Evolutionary conservation across 2,888 invertebrate genomes (phyloP), one percentile per base, ranked within the genome.

Genomic region (Drosophila basisetae): DNA sequence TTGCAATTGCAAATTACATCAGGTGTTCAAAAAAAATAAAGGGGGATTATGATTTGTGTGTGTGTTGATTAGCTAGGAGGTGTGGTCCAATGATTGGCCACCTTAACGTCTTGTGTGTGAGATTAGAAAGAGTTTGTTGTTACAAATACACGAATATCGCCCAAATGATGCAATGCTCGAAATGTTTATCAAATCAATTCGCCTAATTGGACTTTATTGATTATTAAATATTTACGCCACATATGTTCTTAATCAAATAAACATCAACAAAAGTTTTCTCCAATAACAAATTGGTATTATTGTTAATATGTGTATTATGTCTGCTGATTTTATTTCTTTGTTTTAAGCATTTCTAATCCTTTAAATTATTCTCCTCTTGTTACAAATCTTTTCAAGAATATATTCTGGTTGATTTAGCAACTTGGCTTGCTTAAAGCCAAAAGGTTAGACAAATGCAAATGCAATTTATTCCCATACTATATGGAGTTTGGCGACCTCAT

Each of bases 371-470:
- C 4, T 18, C 28, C n/a, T 18, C 16, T 31, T 10, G 6, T 9
- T 33, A 7, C 25, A 61, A 54, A 33, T 60, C 28, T 56, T 18
- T 35, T 10, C 2, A 31, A 41, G 13, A 52, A 52, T 52, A n/a
- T 11, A 16, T 50, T 41, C 4, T 30, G 30, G 28, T 16, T 9
- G 5, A 4, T 31, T 16, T 1, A 2, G 37, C 2, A n/a, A 25
- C 37, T 58, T 61, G 61, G 54, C 39, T 74, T 39, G 28, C n/a
- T 7, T 50, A 53, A 43, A 65, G 76, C 89, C 69, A 80, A 84
- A 85, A 89, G 90, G 91, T 90, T 78, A 89, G 69, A 16, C 60
- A 63, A 89, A 91, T 85, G 88, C 90, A 87, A 91, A 85, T 91
- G 60, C 60, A 61, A 67, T 69, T 79, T 82, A 76, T 73, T 80